Evolutionary conservation across 2,113 vertebrate genomes (phyloP), one percentile per base, ranked within the genome.

Genomic region (Leptocoma aspasia): DNA sequence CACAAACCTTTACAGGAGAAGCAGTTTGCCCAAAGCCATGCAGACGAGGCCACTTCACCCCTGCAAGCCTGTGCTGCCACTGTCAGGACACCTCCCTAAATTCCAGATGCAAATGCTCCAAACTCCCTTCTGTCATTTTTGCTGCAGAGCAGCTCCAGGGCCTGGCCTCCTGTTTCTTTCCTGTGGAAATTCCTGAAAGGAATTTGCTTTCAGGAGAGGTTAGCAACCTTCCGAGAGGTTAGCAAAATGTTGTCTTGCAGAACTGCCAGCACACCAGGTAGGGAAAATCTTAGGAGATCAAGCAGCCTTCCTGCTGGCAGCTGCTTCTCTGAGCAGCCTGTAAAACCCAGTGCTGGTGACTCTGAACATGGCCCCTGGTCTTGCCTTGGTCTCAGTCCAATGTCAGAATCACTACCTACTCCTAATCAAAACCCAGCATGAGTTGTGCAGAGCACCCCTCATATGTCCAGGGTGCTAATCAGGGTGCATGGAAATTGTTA

Each of bases 181-280:
- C 57, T 69, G 49, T 77, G 49, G 85, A 90, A 93, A 91, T 89
- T 94, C 73, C 72, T 84, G 77, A 66, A 92, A 82, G 44, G n/a
- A n/a, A n/a, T n/a, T n/a, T n/a, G n/a, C n/a, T n/a, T n/a, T n/a
- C n/a, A n/a, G n/a, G n/a, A n/a, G n/a, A n/a, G n/a, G n/a, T n/a
- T n/a, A n/a, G n/a, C n/a, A n/a, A n/a, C 30, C 47, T 94, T 94
- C 35, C 0, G 10, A 70, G 73, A 64, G 77, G 41, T 86, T 89
- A 86, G 47, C 24, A 18, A 89, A 92, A 56, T 44, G 71, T 57
- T 92, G 42, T 81, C 52, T 59, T 86, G 76, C 76, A 82, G 49
- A 82, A 57, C 53, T 85, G 82, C 75, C 70, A 45, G 49, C 33
- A 61, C 57, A 79, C 41, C 20, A 79, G 75, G 82, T 94, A 93